Evolutionary conservation across 2,888 invertebrate genomes (phyloP), one percentile per base, ranked within the genome.

Genomic region (Plagodis dolabraria): DNA sequence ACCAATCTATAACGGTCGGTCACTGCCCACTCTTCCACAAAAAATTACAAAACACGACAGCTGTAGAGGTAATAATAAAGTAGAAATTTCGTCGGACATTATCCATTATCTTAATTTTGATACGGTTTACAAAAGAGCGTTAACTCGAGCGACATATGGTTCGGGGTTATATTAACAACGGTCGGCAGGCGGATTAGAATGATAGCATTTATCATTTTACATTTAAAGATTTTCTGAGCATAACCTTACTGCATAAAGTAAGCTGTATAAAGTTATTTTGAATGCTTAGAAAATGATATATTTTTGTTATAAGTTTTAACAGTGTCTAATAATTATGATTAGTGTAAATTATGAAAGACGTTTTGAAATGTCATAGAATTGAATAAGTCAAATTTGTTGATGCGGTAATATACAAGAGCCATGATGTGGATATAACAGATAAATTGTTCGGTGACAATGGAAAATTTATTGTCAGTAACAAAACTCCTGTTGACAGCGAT

Each of bases 31-130:
- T 81, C 75, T 66, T 68, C 73, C 66, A 75, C 70, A 76, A 76
- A 80, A 82, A 79, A 80, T 71, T 81, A 81, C 79, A 84, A 82
- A 85, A 85, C 78, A 78, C 83, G 84, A 87, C 90, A 90, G 89
- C 84, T 91, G 83, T 79, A 77, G 77, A 78, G 79, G 81, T 65
- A 83, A 85, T 85, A 89, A 86, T 86, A 85, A 83, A 86, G 83
- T 86, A 82, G 85, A 82, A 85, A 85, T 86, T 86, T 82, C 80
- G 82, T 81, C 85, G 84, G 88, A 85, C 89, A 87, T 83, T 85
- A 83, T 79, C 82, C 86, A 92, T 91, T 92, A 92, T 92, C 92
- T 91, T 87, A 91, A 91, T 91, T 89, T 85, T 87, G 88, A 90
- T 89, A 90, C 85, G 87, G 83, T 81, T 79, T 83, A 92, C 90